Conservation (phyloP, 2,888 invertebrate genomes). For the Aromia moschata region DNA sequence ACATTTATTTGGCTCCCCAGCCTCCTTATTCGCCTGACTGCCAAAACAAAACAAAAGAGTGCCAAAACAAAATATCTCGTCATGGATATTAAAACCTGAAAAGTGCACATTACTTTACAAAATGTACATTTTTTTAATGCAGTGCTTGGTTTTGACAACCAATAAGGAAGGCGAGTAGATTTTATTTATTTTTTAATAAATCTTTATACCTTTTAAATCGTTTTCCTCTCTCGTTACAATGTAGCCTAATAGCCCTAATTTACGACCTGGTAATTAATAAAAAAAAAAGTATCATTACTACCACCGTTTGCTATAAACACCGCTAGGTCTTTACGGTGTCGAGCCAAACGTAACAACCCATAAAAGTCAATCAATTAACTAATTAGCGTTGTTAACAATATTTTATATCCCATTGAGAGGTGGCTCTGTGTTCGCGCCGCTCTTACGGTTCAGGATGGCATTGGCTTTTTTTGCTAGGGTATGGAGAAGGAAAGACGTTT, state of each 20-base stretch:
- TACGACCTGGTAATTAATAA: constrained; percentile 8
- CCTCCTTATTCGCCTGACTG: no score
- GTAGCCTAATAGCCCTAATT: constrained; percentile 9
- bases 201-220: no score
- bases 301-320: constrained; percentile 5
- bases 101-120: no score
- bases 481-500: constrained; percentile 25
- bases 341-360: constrained; percentile 25
- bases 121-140: no score
- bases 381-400: constrained; percentile 24
- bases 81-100: no score
- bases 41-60: no score
- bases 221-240: constrained; percentile 4
- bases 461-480: constrained; percentile 20
- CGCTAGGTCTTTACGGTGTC: background rate
- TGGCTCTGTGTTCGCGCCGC: constrained; percentile 12
- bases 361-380: constrained; percentile 32
- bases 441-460: constrained; percentile 9
- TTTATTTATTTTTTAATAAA: no score
- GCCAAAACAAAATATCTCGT: no score
- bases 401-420: constrained; percentile 25
- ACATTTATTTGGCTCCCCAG: no score
- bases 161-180: no score
- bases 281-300: background rate
- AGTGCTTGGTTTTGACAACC: no score